Conservation (phyloP, 2,888 invertebrate genomes). For the Crepidodera aurea region DNA sequence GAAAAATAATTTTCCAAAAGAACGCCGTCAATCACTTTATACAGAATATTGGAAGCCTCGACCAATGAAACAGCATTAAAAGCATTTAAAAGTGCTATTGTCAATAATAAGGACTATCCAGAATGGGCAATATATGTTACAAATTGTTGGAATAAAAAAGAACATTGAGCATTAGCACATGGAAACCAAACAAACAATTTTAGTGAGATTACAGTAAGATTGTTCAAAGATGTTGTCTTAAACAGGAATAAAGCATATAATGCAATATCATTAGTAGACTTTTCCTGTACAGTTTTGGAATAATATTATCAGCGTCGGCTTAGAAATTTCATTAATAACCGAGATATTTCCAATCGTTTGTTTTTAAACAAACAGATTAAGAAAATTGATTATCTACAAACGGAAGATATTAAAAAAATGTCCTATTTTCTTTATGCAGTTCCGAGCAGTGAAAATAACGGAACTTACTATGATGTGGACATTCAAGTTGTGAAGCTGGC, state of each 20-base stretch:
- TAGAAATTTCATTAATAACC: background rate
- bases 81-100: conserved; percentile 5
- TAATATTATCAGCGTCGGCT: background rate
- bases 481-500: too few relatives aligned
- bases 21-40: conserved; percentile 4
- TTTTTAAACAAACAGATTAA: too few relatives aligned
- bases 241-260: background rate
- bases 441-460: too few relatives aligned
- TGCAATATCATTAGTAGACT: background rate
- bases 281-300: background rate
- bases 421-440: too few relatives aligned
- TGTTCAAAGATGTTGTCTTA: conserved; percentile 16
- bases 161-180: conserved; percentile 27
- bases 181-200: conserved; percentile 34
- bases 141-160: conserved; percentile 28
- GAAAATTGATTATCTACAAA: too few relatives aligned
- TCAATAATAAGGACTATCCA: conserved; percentile 16
- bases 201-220: conserved; percentile 21
- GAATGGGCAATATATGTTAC: conserved; percentile 17
- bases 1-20: background rate
- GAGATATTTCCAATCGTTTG: background rate
- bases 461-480: too few relatives aligned
- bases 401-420: too few relatives aligned
- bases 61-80: background rate
- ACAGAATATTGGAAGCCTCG: background rate